Evolutionary conservation across 2,113 vertebrate genomes (phyloP), one percentile per base, ranked within the genome.

Genomic region (Ptychochromis oligacanthus): DNA sequence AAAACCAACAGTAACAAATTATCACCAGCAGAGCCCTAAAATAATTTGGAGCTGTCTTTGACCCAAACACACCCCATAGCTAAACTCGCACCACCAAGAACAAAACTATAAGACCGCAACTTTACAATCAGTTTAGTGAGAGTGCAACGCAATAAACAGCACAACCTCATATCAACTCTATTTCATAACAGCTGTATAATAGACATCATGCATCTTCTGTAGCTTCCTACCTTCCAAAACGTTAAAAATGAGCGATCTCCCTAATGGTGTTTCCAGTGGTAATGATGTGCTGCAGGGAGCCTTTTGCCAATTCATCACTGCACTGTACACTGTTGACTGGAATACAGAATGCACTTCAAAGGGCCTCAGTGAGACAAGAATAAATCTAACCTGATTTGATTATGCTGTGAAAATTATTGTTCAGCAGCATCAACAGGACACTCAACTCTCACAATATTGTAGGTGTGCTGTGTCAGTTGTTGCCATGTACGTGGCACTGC

Each of bases 171-270:
- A 72, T 54, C 46, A 28, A 14, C 28, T 65, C 20, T 70, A n/a
- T 61, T 75, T 62, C 65, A 57, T 82, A 76, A 75, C 9, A 9
- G 70, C n/a, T 62, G 43, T 72, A 11, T 72, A 77, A 83, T 22
- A 70, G 60, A 49, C 52, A 55, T 18, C 62, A 52, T 78, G 54
- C 34, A 61, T 78, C 57, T 46, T 59, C 40, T 34, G 24, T 13
- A 76, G 36, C 74, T 56, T 80, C 62, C 57, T 75, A 74, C 26
- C 59, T 75, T 77, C 78, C 82, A 84, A 79, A 89, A 64, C 76
- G 72, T 88, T 86, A 79, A 88, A 86, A 87, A 72, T 61, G 79
- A 84, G 70, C 46, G 85, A 87, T 82, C 75, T 81, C 80, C 84
- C 72, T 79, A 38, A 87, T 79, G 79, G 58, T 79, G 80, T 80